A percentile compares a stretch with the other conserved stretches of the same genome.
Conservation (phyloP, 2,888 invertebrate species). For the Apodemia hepburni region DNA sequence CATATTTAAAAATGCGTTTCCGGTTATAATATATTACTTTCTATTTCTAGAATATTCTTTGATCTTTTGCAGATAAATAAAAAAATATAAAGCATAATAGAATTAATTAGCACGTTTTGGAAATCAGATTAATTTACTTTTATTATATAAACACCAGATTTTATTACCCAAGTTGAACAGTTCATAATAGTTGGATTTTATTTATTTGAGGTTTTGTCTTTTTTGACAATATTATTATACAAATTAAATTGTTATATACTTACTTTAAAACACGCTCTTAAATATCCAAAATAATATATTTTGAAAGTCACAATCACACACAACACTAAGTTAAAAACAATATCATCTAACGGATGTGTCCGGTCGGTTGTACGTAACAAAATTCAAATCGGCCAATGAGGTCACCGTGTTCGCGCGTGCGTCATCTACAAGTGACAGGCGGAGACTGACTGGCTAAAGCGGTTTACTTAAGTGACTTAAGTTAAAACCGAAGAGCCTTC, state of each 20-base stretch:
- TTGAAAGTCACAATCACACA: slow-evolving; percentile 64
- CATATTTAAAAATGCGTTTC: neutral
- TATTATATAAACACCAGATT: neutral
- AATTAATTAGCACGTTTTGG: neutral
- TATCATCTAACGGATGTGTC: slow-evolving; percentile 63
- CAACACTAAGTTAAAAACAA: slow-evolving; percentile 64
- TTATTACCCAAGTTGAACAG: neutral
- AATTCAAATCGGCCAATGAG: slow-evolving; percentile 57
- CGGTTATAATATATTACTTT: neutral
- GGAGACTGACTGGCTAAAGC: slow-evolving; percentile 54
- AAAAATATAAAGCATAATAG: neutral
- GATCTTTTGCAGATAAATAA: no score
- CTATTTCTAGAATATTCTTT: no score
- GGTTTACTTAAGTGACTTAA: slow-evolving; percentile 62
- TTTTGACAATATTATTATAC: neutral
- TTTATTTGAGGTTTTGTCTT: neutral
- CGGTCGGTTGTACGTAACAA: slow-evolving; percentile 49
- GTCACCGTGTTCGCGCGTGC: slow-evolving; percentile 50
- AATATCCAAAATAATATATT: slow-evolving; percentile 58
- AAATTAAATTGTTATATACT: slow-evolving; percentile 18
- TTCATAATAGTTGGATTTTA: neutral
- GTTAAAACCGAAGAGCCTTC: slow-evolving; percentile 57
- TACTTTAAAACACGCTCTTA: slow-evolving; percentile 42
- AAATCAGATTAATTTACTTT: neutral
- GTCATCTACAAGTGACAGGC: slow-evolving; percentile 56